Conservation (phyloP, 2,888 invertebrate genomes). For the Pseudanteris insignis region DNA sequence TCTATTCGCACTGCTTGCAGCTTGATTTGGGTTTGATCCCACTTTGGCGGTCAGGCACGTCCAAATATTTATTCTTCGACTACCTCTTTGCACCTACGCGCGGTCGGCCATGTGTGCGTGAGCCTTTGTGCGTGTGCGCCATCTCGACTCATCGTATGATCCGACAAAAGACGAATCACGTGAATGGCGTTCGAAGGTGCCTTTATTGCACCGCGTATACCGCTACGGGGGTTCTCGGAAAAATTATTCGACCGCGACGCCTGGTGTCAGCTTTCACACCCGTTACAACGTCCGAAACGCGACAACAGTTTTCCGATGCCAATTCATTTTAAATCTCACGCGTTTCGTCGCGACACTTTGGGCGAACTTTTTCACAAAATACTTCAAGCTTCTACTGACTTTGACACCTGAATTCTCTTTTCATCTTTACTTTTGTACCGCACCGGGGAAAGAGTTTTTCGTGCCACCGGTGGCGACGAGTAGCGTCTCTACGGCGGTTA, state of each 20-base stretch:
- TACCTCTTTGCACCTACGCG: constrained; percentile 28
- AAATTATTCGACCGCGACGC: constrained; percentile 20
- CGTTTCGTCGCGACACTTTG: too few relatives aligned
- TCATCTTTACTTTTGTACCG: too few relatives aligned
- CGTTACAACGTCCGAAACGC: constrained; percentile 3
- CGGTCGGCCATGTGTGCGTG: constrained; percentile 6
- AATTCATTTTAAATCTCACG: too few relatives aligned
- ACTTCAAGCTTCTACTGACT: too few relatives aligned
- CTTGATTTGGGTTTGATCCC: constrained; percentile 45
- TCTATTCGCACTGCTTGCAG: constrained; percentile 37
- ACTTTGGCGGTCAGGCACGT: constrained; percentile 47
- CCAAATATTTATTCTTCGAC: constrained; percentile 50
- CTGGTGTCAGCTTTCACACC: constrained; percentile 38
- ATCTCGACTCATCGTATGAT: background rate
- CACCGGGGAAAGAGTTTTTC: too few relatives aligned
- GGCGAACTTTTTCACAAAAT: too few relatives aligned
- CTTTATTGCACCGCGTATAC: constrained; percentile 27
- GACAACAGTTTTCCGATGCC: constrained; percentile 9
- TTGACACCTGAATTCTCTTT: too few relatives aligned
- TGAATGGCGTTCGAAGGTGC: constrained; percentile 36
- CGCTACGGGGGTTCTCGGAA: constrained; percentile 32
- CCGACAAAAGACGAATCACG: constrained; percentile 45
- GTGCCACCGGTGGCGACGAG: too few relatives aligned
- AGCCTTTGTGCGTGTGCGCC: constrained; percentile 12
- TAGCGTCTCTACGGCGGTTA: too few relatives aligned